phyloP scores from a whole-genome alignment of 2,113 vertebrate genomes.

The Anthoscopus minutus region DNA sequence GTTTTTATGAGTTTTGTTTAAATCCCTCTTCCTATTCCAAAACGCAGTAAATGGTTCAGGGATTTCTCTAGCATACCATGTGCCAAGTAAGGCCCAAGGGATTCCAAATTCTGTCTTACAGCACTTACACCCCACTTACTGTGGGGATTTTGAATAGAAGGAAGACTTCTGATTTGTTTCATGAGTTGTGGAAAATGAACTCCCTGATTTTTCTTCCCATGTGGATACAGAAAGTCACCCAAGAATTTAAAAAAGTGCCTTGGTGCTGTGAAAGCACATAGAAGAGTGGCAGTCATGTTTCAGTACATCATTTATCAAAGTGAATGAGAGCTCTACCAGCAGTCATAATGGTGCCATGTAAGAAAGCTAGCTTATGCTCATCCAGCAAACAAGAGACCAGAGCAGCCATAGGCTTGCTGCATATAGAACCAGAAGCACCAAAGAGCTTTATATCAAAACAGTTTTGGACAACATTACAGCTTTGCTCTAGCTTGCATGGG shows the following conservation, averaged over 20 bases:
- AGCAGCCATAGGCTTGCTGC: not conserved
- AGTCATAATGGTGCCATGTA: not conserved
- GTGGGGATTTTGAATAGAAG: not conserved
- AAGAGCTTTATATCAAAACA: not conserved
- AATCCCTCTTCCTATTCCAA: not conserved
- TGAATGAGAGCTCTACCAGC: not conserved
- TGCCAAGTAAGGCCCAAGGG: not conserved
- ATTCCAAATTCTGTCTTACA: not conserved
- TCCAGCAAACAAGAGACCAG: not conserved
- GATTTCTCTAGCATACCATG: not conserved
- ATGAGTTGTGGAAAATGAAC: not conserved
- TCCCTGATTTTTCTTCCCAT: not conserved
- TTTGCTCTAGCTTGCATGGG: not conserved
- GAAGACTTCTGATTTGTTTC: not conserved
- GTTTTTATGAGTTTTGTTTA: not conserved
- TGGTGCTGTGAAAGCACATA: not conserved
- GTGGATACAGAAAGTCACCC: not conserved
- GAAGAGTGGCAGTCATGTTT: not conserved
- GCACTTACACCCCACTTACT: not conserved
- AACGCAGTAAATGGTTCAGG: not conserved
- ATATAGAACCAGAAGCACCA: not conserved
- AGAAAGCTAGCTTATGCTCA: fast-evolving
- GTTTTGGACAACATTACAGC: not conserved
- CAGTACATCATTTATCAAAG: not conserved
- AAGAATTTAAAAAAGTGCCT: not conserved